A percentile compares a stretch with the other conserved stretches of the same genome.
Evolutionary conservation across 2,113 vertebrate species (phyloP).

Genomic region (Vanacampus margaritifer): DNA sequence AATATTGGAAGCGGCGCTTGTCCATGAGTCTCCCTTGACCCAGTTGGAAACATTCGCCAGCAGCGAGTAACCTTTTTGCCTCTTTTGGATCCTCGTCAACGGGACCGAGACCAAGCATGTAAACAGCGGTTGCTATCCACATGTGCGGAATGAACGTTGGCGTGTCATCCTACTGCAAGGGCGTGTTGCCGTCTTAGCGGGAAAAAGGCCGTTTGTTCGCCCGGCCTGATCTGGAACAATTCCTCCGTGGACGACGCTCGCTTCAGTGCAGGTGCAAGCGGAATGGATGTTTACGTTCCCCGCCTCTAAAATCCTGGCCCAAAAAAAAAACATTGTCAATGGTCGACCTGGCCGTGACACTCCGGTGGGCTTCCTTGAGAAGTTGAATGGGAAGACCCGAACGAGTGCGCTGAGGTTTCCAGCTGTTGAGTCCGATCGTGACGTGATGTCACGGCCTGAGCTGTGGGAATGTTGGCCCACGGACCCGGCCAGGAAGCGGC

Average conservation of each 20-base stretch:
- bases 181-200: background rate
- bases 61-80: background rate
- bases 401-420: too few relatives aligned
- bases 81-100: background rate
- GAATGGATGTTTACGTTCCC: background rate
- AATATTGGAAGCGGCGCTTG: background rate
- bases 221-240: background rate
- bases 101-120: background rate
- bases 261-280: background rate
- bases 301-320: too few relatives aligned
- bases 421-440: slow-evolving; percentile 13
- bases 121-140: background rate
- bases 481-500: background rate
- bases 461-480: slow-evolving; percentile 11
- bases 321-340: background rate
- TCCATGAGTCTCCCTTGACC: background rate
- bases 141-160: background rate
- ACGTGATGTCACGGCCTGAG: slow-evolving; percentile 46
- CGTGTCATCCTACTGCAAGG: too few relatives aligned
- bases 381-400: background rate
- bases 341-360: background rate
- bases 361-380: background rate
- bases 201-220: background rate
- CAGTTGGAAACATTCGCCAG: background rate
- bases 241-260: background rate